These are phyloP conservation scores for Nesogale talazaci DNA, from an alignment of 2,113 vertebrate species.

Conservation along the genomic window DNA sequence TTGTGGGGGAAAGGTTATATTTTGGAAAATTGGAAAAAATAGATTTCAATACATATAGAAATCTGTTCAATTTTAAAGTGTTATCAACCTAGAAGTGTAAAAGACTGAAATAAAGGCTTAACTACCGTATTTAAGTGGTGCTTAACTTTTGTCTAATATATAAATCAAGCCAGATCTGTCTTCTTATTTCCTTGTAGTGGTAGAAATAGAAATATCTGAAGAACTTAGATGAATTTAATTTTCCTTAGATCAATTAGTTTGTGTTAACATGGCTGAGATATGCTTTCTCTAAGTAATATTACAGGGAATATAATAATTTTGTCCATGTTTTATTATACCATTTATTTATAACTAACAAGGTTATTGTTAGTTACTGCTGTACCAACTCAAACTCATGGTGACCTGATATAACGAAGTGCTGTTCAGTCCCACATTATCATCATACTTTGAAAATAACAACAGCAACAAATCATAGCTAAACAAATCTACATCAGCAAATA, in stretches of 20 bases:
- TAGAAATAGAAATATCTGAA: not conserved
- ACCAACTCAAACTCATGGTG: not conserved
- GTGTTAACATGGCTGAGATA: not conserved
- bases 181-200: constrained; percentile 13
- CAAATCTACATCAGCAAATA: constrained; percentile 11
- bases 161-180: not conserved
- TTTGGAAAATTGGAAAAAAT: not conserved
- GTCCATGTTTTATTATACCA: constrained; percentile 3
- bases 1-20: not conserved
- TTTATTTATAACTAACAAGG: too few relatives aligned
- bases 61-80: not conserved
- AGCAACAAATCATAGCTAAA: constrained; percentile 16
- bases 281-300: constrained; percentile 21
- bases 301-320: constrained; percentile 18
- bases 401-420: not conserved
- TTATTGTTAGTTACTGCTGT: not conserved
- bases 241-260: constrained; percentile 10
- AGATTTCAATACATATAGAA: not conserved
- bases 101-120: not conserved
- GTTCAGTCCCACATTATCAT: not conserved
- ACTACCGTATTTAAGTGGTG: not conserved
- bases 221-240: not conserved
- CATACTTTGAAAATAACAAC: not conserved
- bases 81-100: not conserved
- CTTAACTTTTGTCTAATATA: not conserved